phyloP scores from a whole-genome alignment of 2,113 vertebrate genomes.

The Copsychus sechellarum region DNA sequence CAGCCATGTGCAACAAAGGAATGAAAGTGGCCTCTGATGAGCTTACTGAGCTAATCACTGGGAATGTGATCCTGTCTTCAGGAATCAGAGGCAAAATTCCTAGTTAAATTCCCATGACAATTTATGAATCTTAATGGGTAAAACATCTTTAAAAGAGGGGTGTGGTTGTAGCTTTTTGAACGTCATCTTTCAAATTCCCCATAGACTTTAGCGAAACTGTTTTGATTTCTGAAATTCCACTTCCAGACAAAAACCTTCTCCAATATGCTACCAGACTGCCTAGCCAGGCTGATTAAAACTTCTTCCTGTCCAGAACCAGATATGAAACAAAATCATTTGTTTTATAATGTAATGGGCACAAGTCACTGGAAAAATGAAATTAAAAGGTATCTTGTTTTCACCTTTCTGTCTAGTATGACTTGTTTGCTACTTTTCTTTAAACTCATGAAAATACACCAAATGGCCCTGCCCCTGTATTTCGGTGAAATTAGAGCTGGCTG shows the following conservation, averaged over 20 bases:
- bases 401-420: neutral
- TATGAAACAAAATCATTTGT: neutral
- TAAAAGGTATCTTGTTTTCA: neutral
- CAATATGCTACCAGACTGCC: neutral
- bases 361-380: neutral
- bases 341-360: neutral
- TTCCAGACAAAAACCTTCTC: neutral
- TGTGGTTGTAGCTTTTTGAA: neutral
- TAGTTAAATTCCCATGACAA: neutral
- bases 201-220: neutral
- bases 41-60: neutral
- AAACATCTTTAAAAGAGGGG: neutral
- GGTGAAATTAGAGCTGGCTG: neutral
- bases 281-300: neutral
- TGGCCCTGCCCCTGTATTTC: neutral
- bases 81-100: neutral
- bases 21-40: neutral
- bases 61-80: neutral
- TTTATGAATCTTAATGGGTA: neutral
- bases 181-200: neutral
- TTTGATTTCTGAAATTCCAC: neutral
- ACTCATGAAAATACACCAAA: neutral
- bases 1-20: neutral
- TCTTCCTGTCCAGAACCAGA: neutral
- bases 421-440: neutral